Percentiles rank a stretch among this genome's conserved stretches.
Evolutionary conservation across 2,113 vertebrate genomes (phyloP).

Genomic region (Heterocephalus glaber): DNA sequence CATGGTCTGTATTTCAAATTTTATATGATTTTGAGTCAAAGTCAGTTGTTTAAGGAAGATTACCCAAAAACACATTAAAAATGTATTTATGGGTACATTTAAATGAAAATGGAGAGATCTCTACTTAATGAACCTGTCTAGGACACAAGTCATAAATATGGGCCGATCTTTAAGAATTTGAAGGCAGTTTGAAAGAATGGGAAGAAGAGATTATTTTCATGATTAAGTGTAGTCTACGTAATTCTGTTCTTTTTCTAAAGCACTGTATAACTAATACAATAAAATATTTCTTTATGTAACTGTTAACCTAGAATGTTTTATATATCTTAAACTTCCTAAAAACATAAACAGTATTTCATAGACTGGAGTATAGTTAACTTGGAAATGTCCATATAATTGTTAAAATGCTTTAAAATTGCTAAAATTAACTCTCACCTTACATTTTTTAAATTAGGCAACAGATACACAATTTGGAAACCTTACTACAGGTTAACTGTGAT

Average conservation of each 20-base stretch:
- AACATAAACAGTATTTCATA: constrained; percentile 22
- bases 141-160: neutral
- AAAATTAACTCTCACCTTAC: constrained; percentile 61
- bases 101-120: constrained; percentile 7
- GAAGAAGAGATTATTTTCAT: constrained; percentile 18
- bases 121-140: neutral
- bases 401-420: constrained; percentile 38
- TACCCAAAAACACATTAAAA: constrained; percentile 34
- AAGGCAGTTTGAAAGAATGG: neutral
- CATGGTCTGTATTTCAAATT: neutral
- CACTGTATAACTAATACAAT: constrained; percentile 36
- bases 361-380: neutral
- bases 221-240: neutral
- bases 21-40: constrained; percentile 44
- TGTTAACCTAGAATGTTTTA: constrained; percentile 38
- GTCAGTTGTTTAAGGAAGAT: neutral
- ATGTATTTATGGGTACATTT: neutral
- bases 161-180: neutral
- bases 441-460: constrained; percentile 90
- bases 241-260: constrained; percentile 31
- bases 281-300: constrained; percentile 49
- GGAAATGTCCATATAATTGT: constrained; percentile 35
- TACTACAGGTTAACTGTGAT: constrained; percentile 89
- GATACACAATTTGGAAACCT: constrained; percentile 89
- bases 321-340: constrained; percentile 46